Evolutionary conservation across 2,888 invertebrate genomes (phyloP).

Genomic region (Amorpha juglandis): DNA sequence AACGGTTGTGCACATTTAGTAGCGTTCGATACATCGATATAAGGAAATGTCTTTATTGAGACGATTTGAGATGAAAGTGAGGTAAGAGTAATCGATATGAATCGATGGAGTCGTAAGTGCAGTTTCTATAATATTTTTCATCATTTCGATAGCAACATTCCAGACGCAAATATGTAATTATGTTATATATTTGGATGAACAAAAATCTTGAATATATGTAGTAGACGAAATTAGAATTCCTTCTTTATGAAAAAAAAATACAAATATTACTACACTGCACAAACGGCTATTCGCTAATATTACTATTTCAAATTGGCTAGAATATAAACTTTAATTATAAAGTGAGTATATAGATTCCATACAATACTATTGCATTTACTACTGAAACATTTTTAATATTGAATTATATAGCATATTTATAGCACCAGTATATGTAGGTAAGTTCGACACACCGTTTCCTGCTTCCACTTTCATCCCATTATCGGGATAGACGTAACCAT

Average conservation of each 20-base stretch:
- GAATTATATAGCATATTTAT: slow-evolving; percentile 6
- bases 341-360: background rate
- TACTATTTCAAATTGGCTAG: too few species aligned
- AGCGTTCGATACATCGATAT: slow-evolving; percentile 3
- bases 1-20: background rate
- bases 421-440: slow-evolving; percentile 15
- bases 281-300: too few species aligned
- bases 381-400: background rate
- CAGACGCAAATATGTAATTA: too few species aligned
- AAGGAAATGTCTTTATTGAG: background rate
- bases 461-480: slow-evolving; percentile 15
- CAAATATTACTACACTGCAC: background rate
- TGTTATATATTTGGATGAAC: too few species aligned
- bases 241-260: too few species aligned
- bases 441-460: background rate
- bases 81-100: too few species aligned
- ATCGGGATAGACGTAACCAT: background rate
- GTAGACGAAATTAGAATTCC: too few species aligned
- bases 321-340: too few species aligned
- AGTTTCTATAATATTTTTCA: background rate
- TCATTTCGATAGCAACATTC: too few species aligned
- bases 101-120: background rate
- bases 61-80: slow-evolving; percentile 20
- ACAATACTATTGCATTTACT: too few species aligned
- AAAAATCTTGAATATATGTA: too few species aligned